Percentiles rank a stretch among this genome's conserved stretches.
Conservation (phyloP, 2,113 vertebrate species). For the Perca flavescens region DNA sequence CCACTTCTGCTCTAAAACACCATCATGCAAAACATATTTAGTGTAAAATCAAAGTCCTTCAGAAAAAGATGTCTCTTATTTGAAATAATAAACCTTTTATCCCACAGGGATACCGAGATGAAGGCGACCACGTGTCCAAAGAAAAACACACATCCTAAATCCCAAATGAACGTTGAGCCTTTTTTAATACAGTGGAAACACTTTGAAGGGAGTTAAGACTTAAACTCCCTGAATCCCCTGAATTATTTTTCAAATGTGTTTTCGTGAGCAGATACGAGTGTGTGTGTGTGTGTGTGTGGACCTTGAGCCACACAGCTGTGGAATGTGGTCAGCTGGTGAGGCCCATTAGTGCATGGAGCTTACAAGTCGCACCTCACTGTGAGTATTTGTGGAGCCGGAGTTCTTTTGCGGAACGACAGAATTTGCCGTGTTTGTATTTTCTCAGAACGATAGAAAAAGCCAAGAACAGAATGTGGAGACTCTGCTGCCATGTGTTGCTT, state of each 20-base stretch:
- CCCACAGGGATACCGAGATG: neutral
- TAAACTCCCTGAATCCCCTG: constrained; percentile 28
- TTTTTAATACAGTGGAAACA: constrained; percentile 35
- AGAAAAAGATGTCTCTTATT: neutral
- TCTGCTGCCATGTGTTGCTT: neutral
- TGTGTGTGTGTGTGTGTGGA: constrained; percentile 35
- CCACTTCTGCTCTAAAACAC: neutral
- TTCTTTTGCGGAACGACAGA: constrained; percentile 8
- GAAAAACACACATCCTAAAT: constrained; percentile 17
- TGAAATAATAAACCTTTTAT: constrained; percentile 38
- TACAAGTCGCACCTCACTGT: constrained; percentile 64
- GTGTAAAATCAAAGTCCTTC: constrained; percentile 1
- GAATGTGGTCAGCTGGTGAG: constrained; percentile 77
- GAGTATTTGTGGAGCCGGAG: constrained; percentile 23
- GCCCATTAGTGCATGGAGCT: constrained; percentile 69
- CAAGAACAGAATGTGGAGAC: neutral
- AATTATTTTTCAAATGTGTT: constrained; percentile 56
- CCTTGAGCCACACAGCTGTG: constrained; percentile 74
- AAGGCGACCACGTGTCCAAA: neutral
- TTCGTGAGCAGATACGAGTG: constrained; percentile 27
- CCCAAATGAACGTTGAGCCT: constrained; percentile 28
- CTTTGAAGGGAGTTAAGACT: constrained; percentile 54
- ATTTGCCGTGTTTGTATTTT: constrained; percentile 29
- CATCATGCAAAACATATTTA: neutral
- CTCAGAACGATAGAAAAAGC: neutral